These are phyloP conservation scores for Tiliqua scincoides DNA, from an alignment of 2,113 vertebrate species.

Conservation along the genomic window DNA sequence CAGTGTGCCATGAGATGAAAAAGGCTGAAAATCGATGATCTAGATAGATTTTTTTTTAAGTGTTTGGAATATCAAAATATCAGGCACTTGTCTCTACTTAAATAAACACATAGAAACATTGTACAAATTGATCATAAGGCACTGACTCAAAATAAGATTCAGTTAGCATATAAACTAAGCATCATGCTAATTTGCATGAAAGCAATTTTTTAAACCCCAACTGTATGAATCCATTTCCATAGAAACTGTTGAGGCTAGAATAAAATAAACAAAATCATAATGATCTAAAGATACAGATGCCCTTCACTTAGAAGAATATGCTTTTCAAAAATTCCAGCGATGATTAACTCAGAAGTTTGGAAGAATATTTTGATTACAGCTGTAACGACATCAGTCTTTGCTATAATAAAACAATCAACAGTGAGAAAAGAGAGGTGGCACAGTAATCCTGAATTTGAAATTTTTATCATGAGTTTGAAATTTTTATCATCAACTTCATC, in stretches of 20 bases:
- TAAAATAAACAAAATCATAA: slow-evolving; percentile 21
- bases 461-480: neutral
- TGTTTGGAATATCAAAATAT: neutral
- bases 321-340: neutral
- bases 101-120: neutral
- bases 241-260: slow-evolving; percentile 42
- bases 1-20: too few relatives aligned
- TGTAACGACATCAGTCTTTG: neutral
- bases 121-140: neutral
- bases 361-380: neutral
- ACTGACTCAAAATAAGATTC: neutral
- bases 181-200: neutral
- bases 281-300: neutral
- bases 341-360: too few relatives aligned
- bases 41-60: neutral
- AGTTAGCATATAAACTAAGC: neutral
- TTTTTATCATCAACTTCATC: neutral
- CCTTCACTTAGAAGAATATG: neutral
- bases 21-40: too few relatives aligned
- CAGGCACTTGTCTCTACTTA: neutral
- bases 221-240: slow-evolving; percentile 43
- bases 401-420: neutral
- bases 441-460: neutral
- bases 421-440: neutral
- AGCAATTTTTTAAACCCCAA: slow-evolving; percentile 31